These are phyloP conservation scores for Threskiornis aethiopicus DNA, from an alignment of 2,797 vertebrate genomes.

Conservation along the genomic window DNA sequence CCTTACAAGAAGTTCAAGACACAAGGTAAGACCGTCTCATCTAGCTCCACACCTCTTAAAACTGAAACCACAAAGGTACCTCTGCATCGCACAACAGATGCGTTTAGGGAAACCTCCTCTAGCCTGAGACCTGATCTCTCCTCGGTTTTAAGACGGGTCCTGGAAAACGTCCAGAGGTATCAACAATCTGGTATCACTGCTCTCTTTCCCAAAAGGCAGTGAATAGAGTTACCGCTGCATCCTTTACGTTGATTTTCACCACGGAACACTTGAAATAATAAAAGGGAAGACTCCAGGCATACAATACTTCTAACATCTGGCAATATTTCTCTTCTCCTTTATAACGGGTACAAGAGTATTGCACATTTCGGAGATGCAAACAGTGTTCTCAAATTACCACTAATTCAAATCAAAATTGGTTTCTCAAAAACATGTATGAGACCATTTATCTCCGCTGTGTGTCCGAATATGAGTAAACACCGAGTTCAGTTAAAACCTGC, in stretches of 20 bases:
- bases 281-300: not conserved
- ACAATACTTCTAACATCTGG: not conserved
- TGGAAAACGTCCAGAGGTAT: not conserved
- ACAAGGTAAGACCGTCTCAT: not conserved
- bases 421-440: not conserved
- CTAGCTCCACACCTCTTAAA: not conserved
- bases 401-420: not conserved
- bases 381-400: not conserved
- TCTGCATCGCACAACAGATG: accelerated
- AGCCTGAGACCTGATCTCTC: not conserved
- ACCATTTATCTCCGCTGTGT: not conserved
- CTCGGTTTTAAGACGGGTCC: not conserved
- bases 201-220: not conserved
- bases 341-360: accelerated
- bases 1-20: not conserved
- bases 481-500: not conserved
- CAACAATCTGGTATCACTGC: not conserved
- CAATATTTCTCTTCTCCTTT: not conserved
- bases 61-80: not conserved
- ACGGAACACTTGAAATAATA: not conserved
- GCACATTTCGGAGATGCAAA: not conserved
- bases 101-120: not conserved
- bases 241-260: not conserved
- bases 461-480: not conserved
- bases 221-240: not conserved